phyloP scores from a whole-genome alignment of 2,113 vertebrate genomes.

The Corydoras sp. region DNA sequence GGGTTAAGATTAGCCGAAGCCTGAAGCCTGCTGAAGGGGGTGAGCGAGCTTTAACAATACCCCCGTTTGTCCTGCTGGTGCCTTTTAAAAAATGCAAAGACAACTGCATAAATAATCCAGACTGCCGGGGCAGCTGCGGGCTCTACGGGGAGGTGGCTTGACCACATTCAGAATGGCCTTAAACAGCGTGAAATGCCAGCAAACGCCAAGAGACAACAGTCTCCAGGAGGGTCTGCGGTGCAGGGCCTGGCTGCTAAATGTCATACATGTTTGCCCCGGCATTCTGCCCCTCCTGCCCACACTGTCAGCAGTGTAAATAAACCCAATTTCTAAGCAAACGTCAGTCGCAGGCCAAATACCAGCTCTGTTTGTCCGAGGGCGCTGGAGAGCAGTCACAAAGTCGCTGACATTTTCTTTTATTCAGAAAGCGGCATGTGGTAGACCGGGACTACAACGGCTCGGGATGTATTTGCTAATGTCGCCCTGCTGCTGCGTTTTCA shows the following conservation, averaged over 20 bases:
- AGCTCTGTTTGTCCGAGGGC: slow-evolving; percentile 25
- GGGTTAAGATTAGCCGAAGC: neutral
- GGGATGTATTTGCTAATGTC: neutral
- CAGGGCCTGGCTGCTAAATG: slow-evolving; percentile 28
- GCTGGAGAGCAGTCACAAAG: neutral
- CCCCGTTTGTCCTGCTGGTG: slow-evolving; percentile 5
- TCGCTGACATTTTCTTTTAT: slow-evolving; percentile 13
- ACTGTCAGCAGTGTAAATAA: slow-evolving; percentile 19
- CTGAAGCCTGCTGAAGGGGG: neutral
- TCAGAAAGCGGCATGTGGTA: neutral
- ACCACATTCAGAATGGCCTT: no score
- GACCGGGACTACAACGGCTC: neutral
- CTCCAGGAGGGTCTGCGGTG: neutral
- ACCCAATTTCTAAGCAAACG: slow-evolving; percentile 2
- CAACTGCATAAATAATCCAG: slow-evolving; percentile 1
- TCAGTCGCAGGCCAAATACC: slow-evolving; percentile 13
- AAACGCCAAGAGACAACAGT: slow-evolving; percentile 1
- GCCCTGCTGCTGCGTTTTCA: neutral
- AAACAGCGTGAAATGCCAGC: slow-evolving; percentile 9
- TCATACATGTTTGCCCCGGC: slow-evolving; percentile 24
- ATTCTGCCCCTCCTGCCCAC: neutral
- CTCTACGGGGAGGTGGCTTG: neutral
- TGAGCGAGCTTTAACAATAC: slow-evolving; percentile 15
- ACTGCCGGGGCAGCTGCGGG: neutral
- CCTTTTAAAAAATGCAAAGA: slow-evolving; percentile 20